Evolutionary conservation across 2,113 vertebrate genomes (phyloP).

Genomic region (mouse (Mus musculus)): DNA sequence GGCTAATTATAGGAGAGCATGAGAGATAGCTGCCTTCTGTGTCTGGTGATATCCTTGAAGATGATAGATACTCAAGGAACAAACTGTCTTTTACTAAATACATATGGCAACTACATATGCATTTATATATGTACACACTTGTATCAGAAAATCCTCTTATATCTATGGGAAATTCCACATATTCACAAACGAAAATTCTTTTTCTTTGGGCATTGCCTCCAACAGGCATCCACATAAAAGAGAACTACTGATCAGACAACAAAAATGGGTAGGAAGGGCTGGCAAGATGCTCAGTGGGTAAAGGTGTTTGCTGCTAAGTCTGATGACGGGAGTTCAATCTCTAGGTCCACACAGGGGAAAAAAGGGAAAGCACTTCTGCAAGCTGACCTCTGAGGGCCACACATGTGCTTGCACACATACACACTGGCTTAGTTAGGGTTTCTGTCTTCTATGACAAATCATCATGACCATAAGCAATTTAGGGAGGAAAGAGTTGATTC

Average conservation of each 20-base stretch:
- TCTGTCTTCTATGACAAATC: not conserved
- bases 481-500: not conserved
- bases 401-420: not conserved
- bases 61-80: not conserved
- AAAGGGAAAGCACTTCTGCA: not conserved
- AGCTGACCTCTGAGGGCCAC: not conserved
- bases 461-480: not conserved
- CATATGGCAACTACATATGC: not conserved
- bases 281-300: not conserved
- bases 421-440: not conserved
- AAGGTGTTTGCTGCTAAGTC: not conserved
- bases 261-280: not conserved
- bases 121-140: not conserved
- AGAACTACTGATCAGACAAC: constrained; percentile 1
- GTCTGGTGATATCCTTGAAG: constrained; percentile 12
- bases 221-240: not conserved
- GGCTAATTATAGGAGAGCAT: constrained; percentile 12
- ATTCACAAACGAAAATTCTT: not conserved
- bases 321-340: not conserved
- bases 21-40: not conserved
- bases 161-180: not conserved
- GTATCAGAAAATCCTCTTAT: constrained; percentile 43
- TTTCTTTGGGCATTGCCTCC: not conserved
- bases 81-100: constrained; percentile 56
- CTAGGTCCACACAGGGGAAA: not conserved